Percentiles rank a stretch among this genome's conserved stretches.
Evolutionary conservation across 1,140 invertebrate species (phyloP).

Genomic region (Fopius arisanus): DNA sequence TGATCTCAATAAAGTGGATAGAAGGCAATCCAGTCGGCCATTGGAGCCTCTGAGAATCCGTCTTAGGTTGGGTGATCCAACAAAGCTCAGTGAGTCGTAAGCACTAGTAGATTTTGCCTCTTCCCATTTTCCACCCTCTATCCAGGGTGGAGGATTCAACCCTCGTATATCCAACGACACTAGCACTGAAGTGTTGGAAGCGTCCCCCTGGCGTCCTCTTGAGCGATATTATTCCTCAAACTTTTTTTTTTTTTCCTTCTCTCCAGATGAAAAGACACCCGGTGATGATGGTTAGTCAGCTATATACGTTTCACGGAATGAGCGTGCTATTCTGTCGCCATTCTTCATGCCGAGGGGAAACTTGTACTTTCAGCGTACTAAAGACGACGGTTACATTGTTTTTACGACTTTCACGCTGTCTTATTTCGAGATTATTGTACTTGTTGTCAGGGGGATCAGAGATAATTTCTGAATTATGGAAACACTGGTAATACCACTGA

Average conservation of each 20-base stretch:
- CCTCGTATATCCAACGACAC: neutral
- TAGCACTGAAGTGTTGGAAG: conserved; percentile 10
- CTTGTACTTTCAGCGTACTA: neutral
- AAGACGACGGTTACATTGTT: neutral
- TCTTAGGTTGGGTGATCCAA: conserved; percentile 23
- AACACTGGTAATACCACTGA: too few species aligned
- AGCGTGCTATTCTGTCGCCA: neutral
- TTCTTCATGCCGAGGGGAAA: neutral
- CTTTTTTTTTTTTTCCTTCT: neutral
- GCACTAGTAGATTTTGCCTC: conserved; percentile 7
- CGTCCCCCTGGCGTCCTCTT: neutral
- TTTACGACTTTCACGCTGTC: too few species aligned
- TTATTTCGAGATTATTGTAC: too few species aligned
- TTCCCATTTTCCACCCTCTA: neutral
- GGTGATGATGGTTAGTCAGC: neutral
- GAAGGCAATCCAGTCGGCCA: conserved; percentile 33
- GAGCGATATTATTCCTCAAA: neutral
- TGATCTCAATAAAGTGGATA: conserved; percentile 38
- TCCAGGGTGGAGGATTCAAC: neutral
- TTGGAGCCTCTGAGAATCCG: conserved; percentile 16
- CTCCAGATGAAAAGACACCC: neutral
- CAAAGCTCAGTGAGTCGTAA: conserved; percentile 31
- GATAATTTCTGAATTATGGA: too few species aligned
- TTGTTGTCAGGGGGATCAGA: too few species aligned
- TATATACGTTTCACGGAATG: neutral